Percentiles rank a stretch among this genome's conserved stretches.
phyloP scores from a whole-genome alignment of 2,888 invertebrate species.

The Oithona nana region DNA sequence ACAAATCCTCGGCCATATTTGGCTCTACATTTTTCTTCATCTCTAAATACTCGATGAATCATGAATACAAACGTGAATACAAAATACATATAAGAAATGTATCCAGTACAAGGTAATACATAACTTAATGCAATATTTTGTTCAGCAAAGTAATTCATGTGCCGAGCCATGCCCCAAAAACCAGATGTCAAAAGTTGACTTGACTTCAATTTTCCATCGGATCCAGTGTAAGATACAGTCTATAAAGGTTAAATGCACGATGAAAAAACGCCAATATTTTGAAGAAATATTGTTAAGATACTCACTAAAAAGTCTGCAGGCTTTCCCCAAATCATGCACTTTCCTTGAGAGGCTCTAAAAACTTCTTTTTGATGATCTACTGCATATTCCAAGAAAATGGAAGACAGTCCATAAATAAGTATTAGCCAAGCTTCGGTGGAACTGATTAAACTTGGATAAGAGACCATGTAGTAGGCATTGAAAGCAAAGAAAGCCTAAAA shows the following conservation, averaged over 20 bases:
- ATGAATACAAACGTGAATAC: conserved; percentile 32
- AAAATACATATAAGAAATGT: conserved; percentile 34
- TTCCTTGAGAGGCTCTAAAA: conserved; percentile 28
- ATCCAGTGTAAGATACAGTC: conserved; percentile 25
- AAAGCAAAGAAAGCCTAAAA: conserved; percentile 27
- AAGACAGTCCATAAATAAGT: conserved; percentile 26
- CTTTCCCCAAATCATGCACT: conserved; percentile 20
- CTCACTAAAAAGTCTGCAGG: conserved; percentile 19
- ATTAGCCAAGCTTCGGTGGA: conserved; percentile 23
- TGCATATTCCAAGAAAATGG: conserved; percentile 32
- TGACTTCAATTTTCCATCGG: conserved; percentile 26
- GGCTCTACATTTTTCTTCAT: conserved; percentile 36
- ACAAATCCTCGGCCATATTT: conserved; percentile 39
- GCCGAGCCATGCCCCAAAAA: conserved; percentile 38
- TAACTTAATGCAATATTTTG: conserved; percentile 33
- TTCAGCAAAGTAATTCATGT: conserved; percentile 41
- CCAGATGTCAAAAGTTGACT: conserved; percentile 35
- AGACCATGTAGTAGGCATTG: conserved; percentile 32
- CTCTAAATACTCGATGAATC: conserved; percentile 30
- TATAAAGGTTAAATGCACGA: background rate
- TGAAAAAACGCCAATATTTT: background rate
- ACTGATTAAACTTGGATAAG: conserved; percentile 24
- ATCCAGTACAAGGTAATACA: conserved; percentile 29
- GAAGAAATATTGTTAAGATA: background rate
- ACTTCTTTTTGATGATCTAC: conserved; percentile 35